Evolutionary conservation across 1,140 invertebrate species (phyloP).

Genomic region (Drosophila oshimai): DNA sequence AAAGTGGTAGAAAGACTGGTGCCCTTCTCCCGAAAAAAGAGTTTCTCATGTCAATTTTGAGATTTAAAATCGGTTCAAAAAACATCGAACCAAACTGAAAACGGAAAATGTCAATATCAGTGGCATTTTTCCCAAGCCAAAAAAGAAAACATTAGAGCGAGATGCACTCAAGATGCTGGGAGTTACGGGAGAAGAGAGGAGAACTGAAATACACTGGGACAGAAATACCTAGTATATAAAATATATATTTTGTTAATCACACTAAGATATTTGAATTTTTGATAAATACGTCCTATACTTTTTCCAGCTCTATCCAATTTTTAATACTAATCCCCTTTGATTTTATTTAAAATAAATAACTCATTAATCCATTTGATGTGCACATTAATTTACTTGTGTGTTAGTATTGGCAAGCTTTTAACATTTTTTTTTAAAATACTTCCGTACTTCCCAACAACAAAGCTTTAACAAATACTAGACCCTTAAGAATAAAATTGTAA

Average conservation of each 20-base stretch:
- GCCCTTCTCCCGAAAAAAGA: slow-evolving; percentile 46
- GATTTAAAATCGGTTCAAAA: slow-evolving; percentile 54
- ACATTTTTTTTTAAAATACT: too few species aligned
- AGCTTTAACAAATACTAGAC: too few species aligned
- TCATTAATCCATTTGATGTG: too few species aligned
- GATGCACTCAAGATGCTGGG: slow-evolving; percentile 56
- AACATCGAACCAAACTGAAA: slow-evolving; percentile 53
- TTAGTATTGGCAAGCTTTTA: too few species aligned
- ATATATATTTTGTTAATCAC: not conserved
- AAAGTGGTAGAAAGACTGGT: not conserved
- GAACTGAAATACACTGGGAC: not conserved
- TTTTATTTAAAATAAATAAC: too few species aligned
- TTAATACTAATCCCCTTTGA: too few species aligned
- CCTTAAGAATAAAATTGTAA: too few species aligned
- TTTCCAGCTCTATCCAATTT: too few species aligned
- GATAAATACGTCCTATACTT: too few species aligned
- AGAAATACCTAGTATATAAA: not conserved
- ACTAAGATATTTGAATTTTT: too few species aligned
- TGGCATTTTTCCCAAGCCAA: slow-evolving; percentile 62
- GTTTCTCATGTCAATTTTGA: slow-evolving; percentile 76
- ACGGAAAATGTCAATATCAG: slow-evolving; percentile 77
- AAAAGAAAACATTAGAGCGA: slow-evolving; percentile 53
- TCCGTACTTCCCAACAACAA: too few species aligned
- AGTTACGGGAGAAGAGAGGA: not conserved
- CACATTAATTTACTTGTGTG: too few species aligned